Conservation (phyloP, 2,888 invertebrate genomes). For the Folsomia candida region DNA sequence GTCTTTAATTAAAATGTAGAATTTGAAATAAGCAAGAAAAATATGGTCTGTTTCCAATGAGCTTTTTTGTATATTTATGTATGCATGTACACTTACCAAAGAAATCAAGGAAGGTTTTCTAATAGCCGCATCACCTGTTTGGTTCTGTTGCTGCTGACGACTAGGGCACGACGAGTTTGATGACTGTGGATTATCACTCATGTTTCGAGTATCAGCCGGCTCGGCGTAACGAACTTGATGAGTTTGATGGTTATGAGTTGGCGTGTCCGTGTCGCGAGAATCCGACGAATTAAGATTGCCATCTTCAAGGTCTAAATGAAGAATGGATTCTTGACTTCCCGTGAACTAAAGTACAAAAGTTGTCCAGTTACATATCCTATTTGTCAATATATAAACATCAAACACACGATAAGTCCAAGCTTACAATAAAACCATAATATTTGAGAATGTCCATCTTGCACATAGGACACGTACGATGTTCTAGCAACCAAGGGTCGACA, state of each 20-base stretch:
- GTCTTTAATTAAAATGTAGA: slow-evolving; percentile 25
- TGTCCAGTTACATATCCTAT: background rate
- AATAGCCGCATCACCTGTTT: slow-evolving; percentile 25
- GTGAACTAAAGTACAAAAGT: slow-evolving; percentile 64
- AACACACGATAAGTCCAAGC: slow-evolving; percentile 53
- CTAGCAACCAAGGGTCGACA: slow-evolving; percentile 93
- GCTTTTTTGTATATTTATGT: too few species aligned
- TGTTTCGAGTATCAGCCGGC: slow-evolving; percentile 14
- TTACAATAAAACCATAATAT: slow-evolving; percentile 81
- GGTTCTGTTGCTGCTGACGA: background rate
- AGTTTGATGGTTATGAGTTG: slow-evolving; percentile 36
- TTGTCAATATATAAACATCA: background rate
- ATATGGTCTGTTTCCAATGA: background rate
- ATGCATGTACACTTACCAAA: slow-evolving; percentile 28
- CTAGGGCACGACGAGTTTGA: background rate
- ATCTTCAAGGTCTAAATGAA: slow-evolving; percentile 69
- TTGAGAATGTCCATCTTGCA: slow-evolving; percentile 94
- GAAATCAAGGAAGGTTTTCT: slow-evolving; percentile 46
- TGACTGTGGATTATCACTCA: slow-evolving; percentile 18
- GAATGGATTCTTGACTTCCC: slow-evolving; percentile 79
- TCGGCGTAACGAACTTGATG: slow-evolving; percentile 22
- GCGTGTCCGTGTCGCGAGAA: slow-evolving; percentile 45
- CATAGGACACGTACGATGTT: slow-evolving; percentile 94
- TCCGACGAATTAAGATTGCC: slow-evolving; percentile 46
- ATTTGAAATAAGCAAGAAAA: background rate